These are phyloP conservation scores for Belgica antarctica DNA, from an alignment of 2,888 invertebrate species.

Conservation along the genomic window DNA sequence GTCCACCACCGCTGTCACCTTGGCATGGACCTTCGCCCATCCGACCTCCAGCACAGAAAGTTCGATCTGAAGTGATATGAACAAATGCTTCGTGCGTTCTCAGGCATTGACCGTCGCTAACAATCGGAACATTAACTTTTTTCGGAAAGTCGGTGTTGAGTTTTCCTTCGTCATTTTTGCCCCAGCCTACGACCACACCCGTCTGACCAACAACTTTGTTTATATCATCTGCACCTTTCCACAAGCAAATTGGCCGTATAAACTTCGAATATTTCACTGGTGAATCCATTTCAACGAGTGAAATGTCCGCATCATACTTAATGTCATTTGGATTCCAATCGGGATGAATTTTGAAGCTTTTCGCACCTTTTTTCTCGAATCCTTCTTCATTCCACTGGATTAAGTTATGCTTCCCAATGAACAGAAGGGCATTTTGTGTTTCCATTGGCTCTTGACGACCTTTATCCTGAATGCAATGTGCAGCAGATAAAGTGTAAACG, in stretches of 20 bases:
- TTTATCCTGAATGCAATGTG: constrained; percentile 34
- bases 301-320: constrained; percentile 57
- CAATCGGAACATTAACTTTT: constrained; percentile 56
- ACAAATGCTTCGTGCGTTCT: constrained; percentile 54
- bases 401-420: constrained; percentile 40
- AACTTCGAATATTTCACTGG: constrained; percentile 54
- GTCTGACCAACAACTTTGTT: constrained; percentile 53
- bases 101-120: constrained; percentile 58
- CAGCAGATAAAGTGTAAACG: constrained; percentile 4
- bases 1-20: constrained; percentile 35
- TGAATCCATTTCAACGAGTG: constrained; percentile 56
- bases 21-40: constrained; percentile 41
- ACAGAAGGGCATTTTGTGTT: constrained; percentile 31
- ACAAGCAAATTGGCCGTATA: constrained; percentile 56
- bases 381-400: constrained; percentile 36
- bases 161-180: constrained; percentile 47
- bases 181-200: constrained; percentile 61
- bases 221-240: constrained; percentile 40
- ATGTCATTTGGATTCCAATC: constrained; percentile 13
- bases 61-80: constrained; percentile 53
- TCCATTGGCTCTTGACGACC: not conserved
- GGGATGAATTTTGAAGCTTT: constrained; percentile 29
- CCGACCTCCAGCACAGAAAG: constrained; percentile 51
- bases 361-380: constrained; percentile 27
- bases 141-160: constrained; percentile 53